Evolutionary conservation across 2,888 invertebrate genomes (phyloP).

Genomic region (Philereme vetulata): DNA sequence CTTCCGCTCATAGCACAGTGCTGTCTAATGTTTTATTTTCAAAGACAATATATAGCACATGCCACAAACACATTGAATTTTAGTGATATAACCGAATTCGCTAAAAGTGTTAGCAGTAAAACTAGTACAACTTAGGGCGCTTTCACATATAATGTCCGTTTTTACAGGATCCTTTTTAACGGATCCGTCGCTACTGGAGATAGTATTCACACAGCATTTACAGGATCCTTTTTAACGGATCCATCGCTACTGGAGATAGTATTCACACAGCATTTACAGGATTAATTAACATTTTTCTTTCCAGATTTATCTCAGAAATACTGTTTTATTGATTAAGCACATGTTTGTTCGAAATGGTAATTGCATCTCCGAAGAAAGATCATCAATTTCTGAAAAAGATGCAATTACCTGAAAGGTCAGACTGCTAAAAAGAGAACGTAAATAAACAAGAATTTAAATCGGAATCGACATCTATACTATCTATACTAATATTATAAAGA

Average conservation of each 20-base stretch:
- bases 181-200: no score
- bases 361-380: neutral
- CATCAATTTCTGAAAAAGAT: constrained; percentile 13
- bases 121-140: no score
- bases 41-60: constrained; percentile 21
- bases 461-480: neutral
- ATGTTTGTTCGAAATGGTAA: constrained; percentile 23
- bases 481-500: no score
- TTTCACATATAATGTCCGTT: no score
- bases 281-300: no score
- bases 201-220: no score
- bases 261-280: no score
- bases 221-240: no score
- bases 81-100: constrained; percentile 22
- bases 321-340: constrained; percentile 2
- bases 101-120: neutral
- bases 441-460: constrained; percentile 26
- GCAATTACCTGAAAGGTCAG: constrained; percentile 17
- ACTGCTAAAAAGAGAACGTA: constrained; percentile 1
- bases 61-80: constrained; percentile 24
- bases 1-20: constrained; percentile 14
- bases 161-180: no score
- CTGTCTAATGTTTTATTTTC: constrained; percentile 23
- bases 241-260: no score
- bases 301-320: neutral